Conservation (phyloP, 2,888 invertebrate species). For the Odontocerum albicorne region DNA sequence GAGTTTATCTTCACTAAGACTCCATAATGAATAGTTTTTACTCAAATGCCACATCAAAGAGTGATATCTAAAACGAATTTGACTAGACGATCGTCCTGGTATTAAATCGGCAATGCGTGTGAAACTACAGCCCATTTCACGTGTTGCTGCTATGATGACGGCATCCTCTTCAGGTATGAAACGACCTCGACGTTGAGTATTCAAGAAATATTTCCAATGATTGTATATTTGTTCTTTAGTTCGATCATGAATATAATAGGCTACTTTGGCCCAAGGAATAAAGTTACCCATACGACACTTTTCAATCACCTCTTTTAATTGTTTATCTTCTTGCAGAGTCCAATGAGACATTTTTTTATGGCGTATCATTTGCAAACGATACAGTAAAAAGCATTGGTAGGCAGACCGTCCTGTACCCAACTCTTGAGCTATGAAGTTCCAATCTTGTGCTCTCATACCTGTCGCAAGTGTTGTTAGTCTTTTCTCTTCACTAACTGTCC, state of each 20-base stretch:
- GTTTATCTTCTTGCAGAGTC: slow-evolving; percentile 68
- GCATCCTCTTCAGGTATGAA: slow-evolving; percentile 70
- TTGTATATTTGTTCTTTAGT: slow-evolving; percentile 68
- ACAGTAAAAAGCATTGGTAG: slow-evolving; percentile 71
- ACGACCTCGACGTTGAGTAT: slow-evolving; percentile 54
- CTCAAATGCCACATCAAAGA: slow-evolving; percentile 48
- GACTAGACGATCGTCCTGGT: slow-evolving; percentile 62
- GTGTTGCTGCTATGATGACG: slow-evolving; percentile 61
- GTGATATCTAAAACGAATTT: slow-evolving; percentile 62
- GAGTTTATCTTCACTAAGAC: slow-evolving; percentile 61
- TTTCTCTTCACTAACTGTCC: slow-evolving; percentile 57
- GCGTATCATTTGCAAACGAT: slow-evolving; percentile 44
- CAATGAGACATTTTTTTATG: slow-evolving; percentile 65
- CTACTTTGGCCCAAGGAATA: slow-evolving; percentile 75
- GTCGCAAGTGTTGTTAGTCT: slow-evolving; percentile 47
- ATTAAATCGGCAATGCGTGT: slow-evolving; percentile 60
- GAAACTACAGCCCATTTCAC: slow-evolving; percentile 64
- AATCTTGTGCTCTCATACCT: slow-evolving; percentile 58
- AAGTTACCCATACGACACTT: slow-evolving; percentile 63
- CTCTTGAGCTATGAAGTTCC: slow-evolving; percentile 64
- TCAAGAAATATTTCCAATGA: slow-evolving; percentile 49
- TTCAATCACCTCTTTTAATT: slow-evolving; percentile 64
- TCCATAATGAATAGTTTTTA: slow-evolving; percentile 51
- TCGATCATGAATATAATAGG: slow-evolving; percentile 62
- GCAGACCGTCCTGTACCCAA: slow-evolving; percentile 63